phyloP scores from a whole-genome alignment of 2,797 vertebrate genomes.

The Fringilla coelebs region DNA sequence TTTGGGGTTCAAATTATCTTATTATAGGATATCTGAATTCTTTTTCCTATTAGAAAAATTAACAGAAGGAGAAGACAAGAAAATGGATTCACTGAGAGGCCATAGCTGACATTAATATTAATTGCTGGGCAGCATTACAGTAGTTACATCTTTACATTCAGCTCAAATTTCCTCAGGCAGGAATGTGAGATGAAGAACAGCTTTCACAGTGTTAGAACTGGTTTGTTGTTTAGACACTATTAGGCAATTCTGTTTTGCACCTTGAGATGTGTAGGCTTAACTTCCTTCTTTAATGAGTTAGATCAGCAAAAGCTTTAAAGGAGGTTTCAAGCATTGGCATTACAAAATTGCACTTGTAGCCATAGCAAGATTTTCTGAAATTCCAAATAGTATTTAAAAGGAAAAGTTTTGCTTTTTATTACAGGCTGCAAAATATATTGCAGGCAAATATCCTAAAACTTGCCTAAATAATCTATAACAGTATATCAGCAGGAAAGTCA shows the following conservation, averaged over 20 bases:
- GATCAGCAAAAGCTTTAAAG: slow-evolving; percentile 26
- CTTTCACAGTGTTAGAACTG: slow-evolving; percentile 8
- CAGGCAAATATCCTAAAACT: neutral
- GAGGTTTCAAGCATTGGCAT: neutral
- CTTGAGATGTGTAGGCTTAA: neutral
- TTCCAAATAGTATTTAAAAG: neutral
- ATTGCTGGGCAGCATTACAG: slow-evolving; percentile 55
- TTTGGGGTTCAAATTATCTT: slow-evolving; percentile 26
- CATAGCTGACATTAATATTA: slow-evolving; percentile 67
- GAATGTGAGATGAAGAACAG: neutral
- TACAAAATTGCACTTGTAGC: neutral
- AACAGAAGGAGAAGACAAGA: slow-evolving; percentile 74
- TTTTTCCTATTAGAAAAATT: slow-evolving; percentile 70
- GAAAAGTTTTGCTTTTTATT: neutral
- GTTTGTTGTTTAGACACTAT: neutral
- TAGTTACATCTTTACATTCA: slow-evolving; percentile 35
- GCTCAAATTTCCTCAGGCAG: slow-evolving; percentile 3
- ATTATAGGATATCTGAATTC: slow-evolving; percentile 61
- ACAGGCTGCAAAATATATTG: neutral
- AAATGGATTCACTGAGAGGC: slow-evolving; percentile 56
- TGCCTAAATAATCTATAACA: neutral
- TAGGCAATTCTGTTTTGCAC: neutral
- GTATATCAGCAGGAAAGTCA: neutral
- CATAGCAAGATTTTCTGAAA: slow-evolving; percentile 6
- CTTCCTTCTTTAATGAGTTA: neutral